Evolutionary conservation across 2,888 invertebrate genomes (phyloP).

Genomic region (Drosophila kanekoi): DNA sequence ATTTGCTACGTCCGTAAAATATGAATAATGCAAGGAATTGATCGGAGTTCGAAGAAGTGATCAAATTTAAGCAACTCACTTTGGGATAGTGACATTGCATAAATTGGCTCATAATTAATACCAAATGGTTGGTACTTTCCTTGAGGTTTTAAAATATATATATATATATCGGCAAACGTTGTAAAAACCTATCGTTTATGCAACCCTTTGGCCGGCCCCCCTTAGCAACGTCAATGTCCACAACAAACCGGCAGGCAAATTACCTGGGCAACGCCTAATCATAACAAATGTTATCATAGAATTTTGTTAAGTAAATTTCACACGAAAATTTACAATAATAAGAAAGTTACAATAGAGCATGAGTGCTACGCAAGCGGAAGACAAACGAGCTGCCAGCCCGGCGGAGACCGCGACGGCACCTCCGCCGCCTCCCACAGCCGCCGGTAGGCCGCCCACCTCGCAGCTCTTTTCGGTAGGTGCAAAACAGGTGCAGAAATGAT

Average conservation of each 20-base stretch:
- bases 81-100: too few relatives aligned
- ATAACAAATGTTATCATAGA: slow-evolving; percentile 26
- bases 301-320: not conserved
- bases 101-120: too few relatives aligned
- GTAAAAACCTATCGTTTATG: not conserved
- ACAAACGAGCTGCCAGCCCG: slow-evolving; percentile 2
- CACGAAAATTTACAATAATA: not conserved
- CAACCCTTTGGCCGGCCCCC: not conserved
- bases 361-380: slow-evolving; percentile 35
- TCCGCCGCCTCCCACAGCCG: slow-evolving; percentile 79
- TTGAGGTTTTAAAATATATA: too few relatives aligned
- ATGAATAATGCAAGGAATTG: too few relatives aligned
- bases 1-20: too few relatives aligned
- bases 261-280: slow-evolving; percentile 45
- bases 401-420: slow-evolving; percentile 39
- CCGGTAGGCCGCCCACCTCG: slow-evolving; percentile 80
- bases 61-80: too few relatives aligned
- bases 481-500: not conserved
- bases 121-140: too few relatives aligned
- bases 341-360: slow-evolving; percentile 9
- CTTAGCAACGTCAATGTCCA: slow-evolving; percentile 16
- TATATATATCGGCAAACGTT: too few relatives aligned
- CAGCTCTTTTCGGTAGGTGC: slow-evolving; percentile 78
- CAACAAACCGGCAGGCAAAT: not conserved
- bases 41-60: too few relatives aligned